Conservation (phyloP, 2,888 invertebrate species). For the Arge pagana region DNA sequence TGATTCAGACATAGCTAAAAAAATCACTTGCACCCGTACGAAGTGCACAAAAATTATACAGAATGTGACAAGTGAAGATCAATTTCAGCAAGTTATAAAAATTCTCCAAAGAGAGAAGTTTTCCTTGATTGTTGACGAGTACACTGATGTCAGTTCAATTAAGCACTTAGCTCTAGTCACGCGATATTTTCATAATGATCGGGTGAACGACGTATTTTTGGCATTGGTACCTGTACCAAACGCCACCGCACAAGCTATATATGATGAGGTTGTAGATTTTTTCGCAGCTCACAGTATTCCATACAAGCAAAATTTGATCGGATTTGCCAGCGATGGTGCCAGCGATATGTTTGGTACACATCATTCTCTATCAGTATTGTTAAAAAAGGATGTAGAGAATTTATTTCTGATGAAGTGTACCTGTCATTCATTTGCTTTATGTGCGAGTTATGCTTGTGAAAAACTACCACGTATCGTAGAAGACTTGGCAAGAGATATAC, state of each 20-base stretch:
- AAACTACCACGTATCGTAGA: slow-evolving; percentile 38
- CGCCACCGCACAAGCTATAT: slow-evolving; percentile 25
- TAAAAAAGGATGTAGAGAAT: slow-evolving; percentile 26
- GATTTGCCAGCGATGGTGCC: slow-evolving; percentile 33
- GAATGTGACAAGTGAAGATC: neutral
- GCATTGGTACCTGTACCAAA: slow-evolving; percentile 26
- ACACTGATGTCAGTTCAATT: slow-evolving; percentile 25
- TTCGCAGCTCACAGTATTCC: slow-evolving; percentile 29
- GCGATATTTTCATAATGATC: slow-evolving; percentile 18
- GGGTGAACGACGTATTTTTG: slow-evolving; percentile 20
- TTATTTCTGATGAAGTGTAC: slow-evolving; percentile 36
- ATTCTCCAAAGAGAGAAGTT: slow-evolving; percentile 21
- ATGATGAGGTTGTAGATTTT: slow-evolving; percentile 26
- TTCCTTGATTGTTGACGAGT: slow-evolving; percentile 33
- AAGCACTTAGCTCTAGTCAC: slow-evolving; percentile 24
- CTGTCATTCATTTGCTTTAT: slow-evolving; percentile 40
- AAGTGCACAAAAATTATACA: slow-evolving; percentile 23
- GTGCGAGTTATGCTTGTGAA: slow-evolving; percentile 37
- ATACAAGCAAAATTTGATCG: slow-evolving; percentile 28
- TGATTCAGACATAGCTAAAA: slow-evolving; percentile 36
- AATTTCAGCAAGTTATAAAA: neutral
- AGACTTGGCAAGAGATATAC: slow-evolving; percentile 35
- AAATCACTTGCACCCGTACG: slow-evolving; percentile 29
- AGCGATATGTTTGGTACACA: slow-evolving; percentile 31
- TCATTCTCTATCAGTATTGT: slow-evolving; percentile 27